A percentile compares a stretch with the other conserved stretches of the same genome.
These are phyloP conservation scores for Athalia circularis DNA, from an alignment of 2,888 invertebrate species.

Conservation along the genomic window DNA sequence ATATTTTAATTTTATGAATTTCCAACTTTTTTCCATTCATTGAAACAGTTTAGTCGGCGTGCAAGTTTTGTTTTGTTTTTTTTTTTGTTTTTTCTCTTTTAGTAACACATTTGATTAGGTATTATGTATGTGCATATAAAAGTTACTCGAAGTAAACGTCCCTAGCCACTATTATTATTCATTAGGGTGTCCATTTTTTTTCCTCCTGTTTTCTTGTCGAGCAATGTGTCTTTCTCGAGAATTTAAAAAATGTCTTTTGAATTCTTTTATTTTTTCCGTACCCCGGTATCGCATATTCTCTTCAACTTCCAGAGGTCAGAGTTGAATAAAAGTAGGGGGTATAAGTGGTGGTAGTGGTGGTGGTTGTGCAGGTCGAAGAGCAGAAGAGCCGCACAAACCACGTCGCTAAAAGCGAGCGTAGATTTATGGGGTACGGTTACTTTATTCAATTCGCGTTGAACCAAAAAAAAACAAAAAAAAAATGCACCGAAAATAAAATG, in stretches of 20 bases:
- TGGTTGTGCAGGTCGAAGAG: no score
- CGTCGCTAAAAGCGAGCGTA: constrained; percentile 62
- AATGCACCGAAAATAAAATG: no score
- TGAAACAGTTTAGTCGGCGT: no score
- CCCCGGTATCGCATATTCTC: no score
- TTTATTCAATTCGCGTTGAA: constrained; percentile 63
- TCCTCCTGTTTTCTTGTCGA: constrained; percentile 18
- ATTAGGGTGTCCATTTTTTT: constrained; percentile 66
- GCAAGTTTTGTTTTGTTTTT: no score
- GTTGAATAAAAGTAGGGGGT: not conserved
- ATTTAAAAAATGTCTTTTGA: not conserved
- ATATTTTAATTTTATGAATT: no score
- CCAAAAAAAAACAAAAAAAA: no score
- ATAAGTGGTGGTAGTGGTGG: no score
- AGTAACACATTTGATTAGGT: not conserved
- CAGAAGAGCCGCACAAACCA: constrained; percentile 28
- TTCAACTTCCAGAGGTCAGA: not conserved
- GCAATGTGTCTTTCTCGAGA: constrained; percentile 67
- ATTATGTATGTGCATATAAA: not conserved
- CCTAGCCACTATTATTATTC: constrained; percentile 65
- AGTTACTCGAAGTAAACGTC: not conserved
- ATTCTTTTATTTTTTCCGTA: constrained; percentile 35
- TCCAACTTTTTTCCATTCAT: no score
- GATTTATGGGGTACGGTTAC: constrained; percentile 65
- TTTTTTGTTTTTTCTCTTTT: no score